Percentiles rank a stretch among this genome's conserved stretches.
Evolutionary conservation across 2,888 invertebrate genomes (phyloP).

Genomic region (Hyalella azteca): DNA sequence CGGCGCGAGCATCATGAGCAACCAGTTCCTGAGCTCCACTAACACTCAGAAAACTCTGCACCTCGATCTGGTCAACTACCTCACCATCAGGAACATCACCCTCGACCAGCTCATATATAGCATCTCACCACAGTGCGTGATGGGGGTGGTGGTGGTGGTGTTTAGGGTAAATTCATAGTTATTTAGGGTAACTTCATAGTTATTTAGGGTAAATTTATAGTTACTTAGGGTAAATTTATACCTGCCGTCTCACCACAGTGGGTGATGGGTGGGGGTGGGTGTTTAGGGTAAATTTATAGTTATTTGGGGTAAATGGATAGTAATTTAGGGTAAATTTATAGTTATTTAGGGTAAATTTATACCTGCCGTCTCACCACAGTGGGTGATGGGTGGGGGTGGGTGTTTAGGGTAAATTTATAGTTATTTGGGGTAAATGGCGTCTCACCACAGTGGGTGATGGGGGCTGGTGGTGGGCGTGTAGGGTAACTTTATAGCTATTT

Average conservation of each 20-base stretch:
- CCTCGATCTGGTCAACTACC: neutral
- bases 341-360: neutral
- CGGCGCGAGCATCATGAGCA: slow-evolving; percentile 42
- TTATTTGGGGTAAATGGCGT: too few species aligned
- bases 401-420: too few species aligned
- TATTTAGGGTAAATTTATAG: too few species aligned
- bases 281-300: too few species aligned
- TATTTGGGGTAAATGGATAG: too few species aligned
- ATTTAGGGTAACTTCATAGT: neutral
- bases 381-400: too few species aligned
- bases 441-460: neutral
- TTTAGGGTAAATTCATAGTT: neutral
- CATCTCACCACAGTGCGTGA: slow-evolving; percentile 15
- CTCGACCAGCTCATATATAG: neutral
- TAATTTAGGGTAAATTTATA: too few species aligned
- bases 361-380: too few species aligned
- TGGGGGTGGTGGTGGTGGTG: neutral
- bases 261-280: too few species aligned
- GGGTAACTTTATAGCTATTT: neutral
- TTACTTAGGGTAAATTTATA: too few species aligned
- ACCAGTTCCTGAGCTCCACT: neutral
- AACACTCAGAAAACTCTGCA: neutral
- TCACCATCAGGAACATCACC: neutral
- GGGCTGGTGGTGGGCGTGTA: neutral
- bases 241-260: too few species aligned